Conservation (phyloP, 2,797 vertebrate species). For the Oryzias sinensis region DNA sequence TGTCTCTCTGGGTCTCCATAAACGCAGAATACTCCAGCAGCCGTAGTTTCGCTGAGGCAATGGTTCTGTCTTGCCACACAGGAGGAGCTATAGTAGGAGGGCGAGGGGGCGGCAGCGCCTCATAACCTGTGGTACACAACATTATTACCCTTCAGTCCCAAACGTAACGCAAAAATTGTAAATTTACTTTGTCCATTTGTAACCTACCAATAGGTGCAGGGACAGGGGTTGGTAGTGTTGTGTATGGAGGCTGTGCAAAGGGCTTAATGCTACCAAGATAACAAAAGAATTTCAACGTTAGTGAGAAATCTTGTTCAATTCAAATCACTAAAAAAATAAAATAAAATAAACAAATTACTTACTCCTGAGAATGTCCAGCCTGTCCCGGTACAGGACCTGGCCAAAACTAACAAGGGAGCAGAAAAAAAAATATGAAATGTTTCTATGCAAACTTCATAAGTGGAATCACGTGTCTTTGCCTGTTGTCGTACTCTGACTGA, state of each 20-base stretch:
- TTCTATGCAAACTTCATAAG: not conserved
- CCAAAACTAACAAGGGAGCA: constrained; percentile 84
- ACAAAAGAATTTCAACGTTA: constrained; percentile 1
- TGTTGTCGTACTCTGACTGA: constrained; percentile 84
- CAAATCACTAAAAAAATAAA: constrained; percentile 16
- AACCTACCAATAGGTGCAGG: constrained; percentile 90
- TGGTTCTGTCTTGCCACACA: constrained; percentile 94
- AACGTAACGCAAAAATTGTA: too few species aligned
- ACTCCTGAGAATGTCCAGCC: constrained; percentile 98
- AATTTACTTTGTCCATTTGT: too few species aligned
- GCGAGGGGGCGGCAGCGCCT: constrained; percentile 84
- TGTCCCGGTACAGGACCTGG: constrained; percentile 90
- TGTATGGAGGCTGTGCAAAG: constrained; percentile 91
- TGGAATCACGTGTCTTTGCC: not conserved
- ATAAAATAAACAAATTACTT: constrained; percentile 62
- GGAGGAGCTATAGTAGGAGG: constrained; percentile 85
- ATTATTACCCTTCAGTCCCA: too few species aligned
- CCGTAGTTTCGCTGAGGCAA: constrained; percentile 88
- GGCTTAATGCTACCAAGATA: constrained; percentile 87
- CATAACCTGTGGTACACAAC: constrained; percentile 79
- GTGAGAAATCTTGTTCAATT: constrained; percentile 4
- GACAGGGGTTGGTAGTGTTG: constrained; percentile 85
- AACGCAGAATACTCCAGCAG: constrained; percentile 94
- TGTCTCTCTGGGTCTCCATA: constrained; percentile 91
- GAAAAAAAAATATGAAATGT: not conserved